A percentile compares a stretch with the other conserved stretches of the same genome.
Evolutionary conservation across 2,113 vertebrate genomes (phyloP).

Genomic region (Raja brachyura): DNA sequence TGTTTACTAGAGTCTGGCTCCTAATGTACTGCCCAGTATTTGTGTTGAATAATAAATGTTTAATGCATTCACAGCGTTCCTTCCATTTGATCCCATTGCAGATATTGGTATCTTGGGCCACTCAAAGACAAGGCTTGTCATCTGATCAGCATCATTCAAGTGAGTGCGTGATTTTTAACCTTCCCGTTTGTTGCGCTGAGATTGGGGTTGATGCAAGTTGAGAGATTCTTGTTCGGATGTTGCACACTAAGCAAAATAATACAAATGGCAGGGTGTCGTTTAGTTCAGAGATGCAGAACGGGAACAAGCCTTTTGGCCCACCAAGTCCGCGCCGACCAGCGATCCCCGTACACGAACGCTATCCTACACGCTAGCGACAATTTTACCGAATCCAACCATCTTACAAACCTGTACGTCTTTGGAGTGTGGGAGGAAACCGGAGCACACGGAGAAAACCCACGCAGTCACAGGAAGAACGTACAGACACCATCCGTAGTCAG

Average conservation of each 20-base stretch:
- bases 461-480: too few species aligned
- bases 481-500: too few species aligned
- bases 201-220: neutral
- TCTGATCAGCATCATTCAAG: constrained; percentile 78
- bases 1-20: neutral
- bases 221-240: neutral
- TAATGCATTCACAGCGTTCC: neutral
- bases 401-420: too few species aligned
- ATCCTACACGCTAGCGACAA: too few species aligned
- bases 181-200: neutral
- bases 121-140: constrained; percentile 86
- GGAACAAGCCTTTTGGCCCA: too few species aligned
- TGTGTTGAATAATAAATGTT: neutral
- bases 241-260: neutral
- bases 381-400: too few species aligned
- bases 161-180: constrained; percentile 46
- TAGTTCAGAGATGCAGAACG: too few species aligned
- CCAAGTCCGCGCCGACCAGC: too few species aligned
- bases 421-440: too few species aligned
- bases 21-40: neutral
- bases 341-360: too few species aligned
- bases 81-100: constrained; percentile 46
- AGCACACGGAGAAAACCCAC: too few species aligned
- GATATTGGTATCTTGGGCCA: constrained; percentile 94
- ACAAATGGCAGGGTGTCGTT: neutral